phyloP scores from a whole-genome alignment of 1,140 invertebrate genomes.

The Conus ventricosus region DNA sequence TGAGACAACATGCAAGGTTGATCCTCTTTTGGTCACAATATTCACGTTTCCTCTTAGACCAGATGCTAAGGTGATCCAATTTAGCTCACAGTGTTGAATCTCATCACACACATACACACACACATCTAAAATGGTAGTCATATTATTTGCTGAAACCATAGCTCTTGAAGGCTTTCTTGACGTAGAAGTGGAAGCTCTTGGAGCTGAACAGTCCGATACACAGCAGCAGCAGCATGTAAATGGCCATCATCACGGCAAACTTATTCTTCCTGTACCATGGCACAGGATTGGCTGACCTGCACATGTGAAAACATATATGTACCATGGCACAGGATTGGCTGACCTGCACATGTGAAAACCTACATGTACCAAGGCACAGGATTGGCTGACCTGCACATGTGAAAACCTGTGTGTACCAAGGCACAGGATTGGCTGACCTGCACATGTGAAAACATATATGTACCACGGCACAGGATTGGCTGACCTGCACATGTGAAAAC shows the following conservation, averaged over 20 bases:
- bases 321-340: neutral
- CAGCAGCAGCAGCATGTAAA: conserved; percentile 64
- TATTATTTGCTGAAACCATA: neutral
- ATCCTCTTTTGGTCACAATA: neutral
- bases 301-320: neutral
- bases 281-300: neutral
- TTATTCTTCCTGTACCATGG: conserved; percentile 67
- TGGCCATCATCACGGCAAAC: conserved; percentile 66
- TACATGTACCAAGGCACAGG: neutral
- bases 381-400: neutral
- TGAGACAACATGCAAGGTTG: neutral
- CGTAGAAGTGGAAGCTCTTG: conserved; percentile 55
- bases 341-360: neutral
- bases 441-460: too few species aligned
- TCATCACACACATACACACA: neutral
- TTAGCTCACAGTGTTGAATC: neutral
- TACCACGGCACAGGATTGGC: too few species aligned
- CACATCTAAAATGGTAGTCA: neutral
- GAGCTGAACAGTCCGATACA: conserved; percentile 66
- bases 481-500: too few species aligned
- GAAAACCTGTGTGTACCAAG: neutral
- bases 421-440: neutral
- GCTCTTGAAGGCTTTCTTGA: conserved; percentile 38
- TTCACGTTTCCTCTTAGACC: too few species aligned
- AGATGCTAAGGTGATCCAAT: neutral